Percentiles rank a stretch among this genome's conserved stretches.
These are phyloP conservation scores for Lissonota sp. DNA, from an alignment of 2,888 invertebrate genomes.

Conservation along the genomic window DNA sequence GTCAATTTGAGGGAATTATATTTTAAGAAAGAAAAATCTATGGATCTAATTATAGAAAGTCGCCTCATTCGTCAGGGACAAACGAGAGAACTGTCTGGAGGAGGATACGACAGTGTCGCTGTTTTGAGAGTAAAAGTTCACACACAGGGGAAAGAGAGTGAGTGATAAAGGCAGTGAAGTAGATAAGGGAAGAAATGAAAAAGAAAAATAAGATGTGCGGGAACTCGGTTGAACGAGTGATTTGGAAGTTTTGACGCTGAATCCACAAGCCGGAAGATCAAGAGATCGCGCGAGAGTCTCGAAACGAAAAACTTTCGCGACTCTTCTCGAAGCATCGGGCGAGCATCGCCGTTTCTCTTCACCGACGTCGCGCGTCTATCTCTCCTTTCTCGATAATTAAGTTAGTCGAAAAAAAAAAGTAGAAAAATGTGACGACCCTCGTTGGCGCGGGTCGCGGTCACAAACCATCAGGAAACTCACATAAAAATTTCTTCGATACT, in stretches of 20 bases:
- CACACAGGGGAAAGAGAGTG: neutral
- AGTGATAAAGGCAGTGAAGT: neutral
- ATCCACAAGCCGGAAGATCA: conserved; percentile 38
- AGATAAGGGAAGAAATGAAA: conserved; percentile 35
- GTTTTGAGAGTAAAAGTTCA: neutral
- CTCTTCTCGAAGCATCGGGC: conserved; percentile 25
- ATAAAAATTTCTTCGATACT: conserved; percentile 40
- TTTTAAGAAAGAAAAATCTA: too few relatives aligned
- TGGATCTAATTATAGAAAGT: too few relatives aligned
- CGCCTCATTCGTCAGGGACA: too few relatives aligned
- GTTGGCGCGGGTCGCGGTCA: conserved; percentile 14
- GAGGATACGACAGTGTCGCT: neutral
- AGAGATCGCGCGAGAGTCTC: conserved; percentile 44
- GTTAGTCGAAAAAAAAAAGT: conserved; percentile 61
- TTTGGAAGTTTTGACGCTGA: conserved; percentile 54
- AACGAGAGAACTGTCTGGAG: too few relatives aligned
- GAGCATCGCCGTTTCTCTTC: neutral
- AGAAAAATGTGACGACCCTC: conserved; percentile 74
- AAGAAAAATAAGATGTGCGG: conserved; percentile 30
- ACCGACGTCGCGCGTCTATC: conserved; percentile 26
- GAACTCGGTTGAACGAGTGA: conserved; percentile 48
- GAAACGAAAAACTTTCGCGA: neutral
- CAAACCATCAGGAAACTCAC: conserved; percentile 41
- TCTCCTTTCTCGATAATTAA: conserved; percentile 79
- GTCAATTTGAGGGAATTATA: too few relatives aligned